Evolutionary conservation across 1,140 invertebrate genomes (phyloP).

Genomic region (Drosophila nannoptera): DNA sequence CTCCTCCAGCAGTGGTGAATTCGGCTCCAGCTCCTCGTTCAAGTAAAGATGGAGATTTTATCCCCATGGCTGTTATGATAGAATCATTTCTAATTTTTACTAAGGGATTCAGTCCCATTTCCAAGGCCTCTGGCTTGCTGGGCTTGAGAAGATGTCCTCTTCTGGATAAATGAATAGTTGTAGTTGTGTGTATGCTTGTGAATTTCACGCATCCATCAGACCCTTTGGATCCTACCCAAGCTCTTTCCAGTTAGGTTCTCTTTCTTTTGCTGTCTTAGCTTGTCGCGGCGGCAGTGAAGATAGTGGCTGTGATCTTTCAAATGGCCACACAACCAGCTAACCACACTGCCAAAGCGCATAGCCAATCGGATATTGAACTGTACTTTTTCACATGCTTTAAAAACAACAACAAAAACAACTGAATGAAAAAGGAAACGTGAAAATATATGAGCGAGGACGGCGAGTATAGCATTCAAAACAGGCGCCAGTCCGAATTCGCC

Average conservation of each 20-base stretch:
- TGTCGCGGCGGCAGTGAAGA: conserved; percentile 92
- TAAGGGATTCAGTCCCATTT: no score
- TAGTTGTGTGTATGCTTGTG: no score
- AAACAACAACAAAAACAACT: conserved; percentile 6
- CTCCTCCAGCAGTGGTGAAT: no score
- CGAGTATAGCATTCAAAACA: neutral
- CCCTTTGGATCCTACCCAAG: no score
- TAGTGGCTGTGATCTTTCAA: conserved; percentile 91
- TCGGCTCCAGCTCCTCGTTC: no score
- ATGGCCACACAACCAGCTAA: conserved; percentile 96
- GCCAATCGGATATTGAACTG: conserved; percentile 68
- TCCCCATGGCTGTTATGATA: no score
- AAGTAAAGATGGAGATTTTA: no score
- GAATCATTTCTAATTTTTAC: no score
- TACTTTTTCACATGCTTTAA: conserved; percentile 10
- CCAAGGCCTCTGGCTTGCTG: no score
- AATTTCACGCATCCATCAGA: no score
- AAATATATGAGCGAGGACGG: neutral
- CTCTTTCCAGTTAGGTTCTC: neutral
- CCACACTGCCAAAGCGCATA: conserved; percentile 96
- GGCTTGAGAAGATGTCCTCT: no score
- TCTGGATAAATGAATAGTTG: no score
- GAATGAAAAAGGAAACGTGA: conserved; percentile 3
- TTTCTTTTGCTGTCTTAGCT: conserved; percentile 59
- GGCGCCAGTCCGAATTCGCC: conserved; percentile 10